Base-by-base conservation (phyloP, 2,797 vertebrate genomes). In the Nannoperca obscura region DNA sequence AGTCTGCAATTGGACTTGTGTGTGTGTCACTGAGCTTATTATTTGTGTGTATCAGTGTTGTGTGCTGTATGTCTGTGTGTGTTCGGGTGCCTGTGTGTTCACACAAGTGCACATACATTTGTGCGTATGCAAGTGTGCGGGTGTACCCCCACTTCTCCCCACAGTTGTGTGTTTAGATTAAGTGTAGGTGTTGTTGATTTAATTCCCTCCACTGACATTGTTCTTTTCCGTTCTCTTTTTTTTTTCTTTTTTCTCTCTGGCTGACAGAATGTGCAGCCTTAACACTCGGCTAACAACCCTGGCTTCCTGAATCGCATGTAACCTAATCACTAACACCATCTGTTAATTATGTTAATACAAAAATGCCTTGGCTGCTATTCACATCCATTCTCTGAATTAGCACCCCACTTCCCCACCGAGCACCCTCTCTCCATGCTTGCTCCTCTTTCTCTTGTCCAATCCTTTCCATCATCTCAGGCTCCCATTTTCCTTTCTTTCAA, bases 291-390 rank as follows among this genome's bases (percentile, higher is more conserved):
- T 93, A 94, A 94, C 91, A 94, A 90, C 91, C 88, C 85, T 81
- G 85, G 89, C 88, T 92, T 93, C 91, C 92, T 93, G 91, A 94
- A 92, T 93, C 76, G 84, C 91, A 89, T 93, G 90, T 94, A 94
- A 94, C 89, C 92, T 94, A 94, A 95, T 95, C 92, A 95, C 93
- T 93, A 83, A 90, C 90, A 93, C 94, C 94, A 95, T 95, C 94
- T 95, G 94, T 94, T 95, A 94, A 95, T 95, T 94, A 94, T 92
- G 90, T 93, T 94, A 94, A 95, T 94, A 92, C 85, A 94, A 93
- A 92, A 94, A 92, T 89, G 89, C 89, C 79, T 92, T 91, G 90
- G 92, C 91, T 92, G 91, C 90, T 85, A 90, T 90, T 93, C 89
- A 82, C 86, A 88, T 91, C 86, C 89, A 91, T 90, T 94, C 91